Base-by-base conservation (phyloP, 2,797 vertebrate species). In the Amblyraja radiata region DNA sequence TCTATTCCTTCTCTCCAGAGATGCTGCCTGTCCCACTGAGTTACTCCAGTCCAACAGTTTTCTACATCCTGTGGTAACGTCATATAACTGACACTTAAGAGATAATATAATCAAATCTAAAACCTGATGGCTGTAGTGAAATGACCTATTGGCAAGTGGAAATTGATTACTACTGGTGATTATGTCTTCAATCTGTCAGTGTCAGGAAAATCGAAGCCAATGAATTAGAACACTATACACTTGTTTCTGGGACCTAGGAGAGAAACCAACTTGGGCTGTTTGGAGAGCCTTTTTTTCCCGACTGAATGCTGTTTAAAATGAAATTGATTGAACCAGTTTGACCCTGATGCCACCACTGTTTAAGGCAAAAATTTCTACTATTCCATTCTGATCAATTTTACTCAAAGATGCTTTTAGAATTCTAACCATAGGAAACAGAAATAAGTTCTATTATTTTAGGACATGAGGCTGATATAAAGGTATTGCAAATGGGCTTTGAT, bases 31-130 rank as follows among this genome's bases (percentile, higher is more conserved):
- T 46, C 2, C 2, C 46, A 46, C 46, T 46, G 46, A 3, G 46
- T 46, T 46, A 46, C 46, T 46, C 46, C 46, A 46, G 46, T 3
- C 46, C 1, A 88, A 88, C n/a, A 32, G 84, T 65, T 88, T 65
- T 68, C 61, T 32, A 18, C 32, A 32, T 36, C 61, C 14, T 68
- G 14, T 23, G 61, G 28, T 65, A 65, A 88, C n/a, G 65, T 88
- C 84, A 88, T 63, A 36, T 88, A 65, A 65, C 28, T 36, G 61
- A 63, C 58, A 88, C 84, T 86, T 36, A 88, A 73, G 61, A 88
- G 84, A 68, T 88, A 68, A 88, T 18, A 88, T n/a, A 88, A 88
- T 88, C 63, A 88, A 88, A 88, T 65, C 28, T 88, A 88, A 68
- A 65, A 88, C 14, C 61, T 21, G 58, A 65, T 65, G n/a, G 84